Evolutionary conservation across 1,140 invertebrate species (phyloP).

Genomic region (Tetraneura akinire): DNA sequence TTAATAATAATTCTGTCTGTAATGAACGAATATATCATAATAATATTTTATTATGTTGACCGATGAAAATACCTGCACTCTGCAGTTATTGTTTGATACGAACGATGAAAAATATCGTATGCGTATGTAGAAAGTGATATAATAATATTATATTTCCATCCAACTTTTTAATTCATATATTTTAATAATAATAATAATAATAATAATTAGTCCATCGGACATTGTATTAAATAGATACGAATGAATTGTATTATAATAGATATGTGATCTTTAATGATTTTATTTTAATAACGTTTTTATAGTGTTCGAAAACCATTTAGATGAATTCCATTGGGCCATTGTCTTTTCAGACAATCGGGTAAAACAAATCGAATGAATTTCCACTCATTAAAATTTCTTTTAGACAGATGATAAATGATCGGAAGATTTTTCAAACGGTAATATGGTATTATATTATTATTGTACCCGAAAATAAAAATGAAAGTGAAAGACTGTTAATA

Average conservation of each 20-base stretch:
- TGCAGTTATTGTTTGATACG: too few species aligned
- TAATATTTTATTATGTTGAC: neutral
- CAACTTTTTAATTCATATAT: slow-evolving; percentile 11
- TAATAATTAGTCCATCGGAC: neutral
- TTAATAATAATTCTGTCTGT: neutral
- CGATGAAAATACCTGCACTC: neutral
- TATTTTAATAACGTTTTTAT: neutral
- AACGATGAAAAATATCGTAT: too few species aligned
- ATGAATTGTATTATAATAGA: too few species aligned
- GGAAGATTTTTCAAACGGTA: slow-evolving; percentile 17
- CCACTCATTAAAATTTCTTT: slow-evolving; percentile 29
- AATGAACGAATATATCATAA: neutral
- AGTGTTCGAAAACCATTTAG: neutral
- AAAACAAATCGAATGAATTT: slow-evolving; percentile 25
- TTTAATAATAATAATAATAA: too few species aligned
- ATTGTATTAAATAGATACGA: too few species aligned
- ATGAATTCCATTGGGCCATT: neutral
- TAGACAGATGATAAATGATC: slow-evolving; percentile 39
- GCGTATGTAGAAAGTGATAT: slow-evolving; percentile 4
- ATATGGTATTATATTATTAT: neutral
- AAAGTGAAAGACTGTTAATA: slow-evolving; percentile 45
- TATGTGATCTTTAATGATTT: neutral
- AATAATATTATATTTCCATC: neutral
- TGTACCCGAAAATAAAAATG: neutral
- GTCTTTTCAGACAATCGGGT: neutral